A percentile compares a stretch with the other conserved stretches of the same genome.
These are phyloP conservation scores for Dryadula phaetusa DNA, from an alignment of 2,888 invertebrate genomes.

Conservation along the genomic window DNA sequence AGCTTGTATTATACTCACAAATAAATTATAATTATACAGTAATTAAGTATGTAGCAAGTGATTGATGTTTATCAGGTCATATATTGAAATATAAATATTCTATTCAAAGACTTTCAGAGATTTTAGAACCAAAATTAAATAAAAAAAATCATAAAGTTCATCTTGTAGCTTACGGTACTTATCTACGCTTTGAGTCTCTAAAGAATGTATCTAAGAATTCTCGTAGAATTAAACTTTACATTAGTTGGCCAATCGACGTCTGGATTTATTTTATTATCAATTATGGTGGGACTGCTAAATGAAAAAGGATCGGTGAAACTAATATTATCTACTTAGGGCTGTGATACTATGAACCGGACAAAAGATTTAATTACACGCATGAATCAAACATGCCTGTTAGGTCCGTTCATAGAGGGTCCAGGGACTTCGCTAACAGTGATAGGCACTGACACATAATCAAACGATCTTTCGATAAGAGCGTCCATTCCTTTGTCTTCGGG, in stretches of 20 bases:
- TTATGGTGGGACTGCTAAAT: slow-evolving; percentile 66
- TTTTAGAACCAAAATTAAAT: too few relatives aligned
- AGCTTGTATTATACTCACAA: too few relatives aligned
- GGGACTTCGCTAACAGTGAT: slow-evolving; percentile 50
- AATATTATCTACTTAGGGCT: slow-evolving; percentile 64
- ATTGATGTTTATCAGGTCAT: too few relatives aligned
- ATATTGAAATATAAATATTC: too few relatives aligned
- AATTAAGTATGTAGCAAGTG: too few relatives aligned
- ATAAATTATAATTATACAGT: too few relatives aligned
- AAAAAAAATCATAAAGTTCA: too few relatives aligned
- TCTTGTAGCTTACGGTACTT: background rate
- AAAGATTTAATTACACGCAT: slow-evolving; percentile 84
- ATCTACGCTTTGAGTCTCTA: background rate
- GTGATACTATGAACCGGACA: slow-evolving; percentile 68
- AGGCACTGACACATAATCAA: slow-evolving; percentile 67
- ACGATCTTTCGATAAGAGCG: slow-evolving; percentile 46
- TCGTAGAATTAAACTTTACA: slow-evolving; percentile 49
- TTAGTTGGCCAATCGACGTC: slow-evolving; percentile 67
- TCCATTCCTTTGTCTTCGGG: slow-evolving; percentile 58
- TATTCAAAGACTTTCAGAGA: too few relatives aligned
- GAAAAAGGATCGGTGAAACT: slow-evolving; percentile 65
- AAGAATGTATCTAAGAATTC: slow-evolving; percentile 38
- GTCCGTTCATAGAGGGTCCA: slow-evolving; percentile 51
- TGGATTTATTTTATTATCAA: slow-evolving; percentile 58
- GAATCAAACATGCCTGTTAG: slow-evolving; percentile 74